phyloP scores from a whole-genome alignment of 2,113 vertebrate genomes.

The Coregonus clupeaformis region DNA sequence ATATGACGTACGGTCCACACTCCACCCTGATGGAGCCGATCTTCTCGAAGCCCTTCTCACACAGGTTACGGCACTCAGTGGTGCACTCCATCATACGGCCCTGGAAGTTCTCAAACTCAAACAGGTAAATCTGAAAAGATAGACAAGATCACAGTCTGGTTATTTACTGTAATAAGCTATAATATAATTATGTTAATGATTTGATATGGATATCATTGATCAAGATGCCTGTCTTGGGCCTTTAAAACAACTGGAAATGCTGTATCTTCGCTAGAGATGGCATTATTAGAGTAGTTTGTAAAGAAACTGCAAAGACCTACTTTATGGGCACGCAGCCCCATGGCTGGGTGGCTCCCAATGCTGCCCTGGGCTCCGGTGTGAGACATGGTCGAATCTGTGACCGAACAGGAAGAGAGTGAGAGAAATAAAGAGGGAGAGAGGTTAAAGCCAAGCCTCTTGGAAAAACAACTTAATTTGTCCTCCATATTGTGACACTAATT shows the following conservation, averaged over 20 bases:
- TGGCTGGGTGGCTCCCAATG: constrained; percentile 75
- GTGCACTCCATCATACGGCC: constrained; percentile 75
- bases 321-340: constrained; percentile 67
- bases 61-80: constrained; percentile 72
- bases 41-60: constrained; percentile 73
- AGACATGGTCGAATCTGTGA: constrained; percentile 72
- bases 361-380: constrained; percentile 79
- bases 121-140: constrained; percentile 73
- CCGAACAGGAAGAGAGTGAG: constrained; percentile 20
- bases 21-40: constrained; percentile 79
- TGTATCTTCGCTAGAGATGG: neutral
- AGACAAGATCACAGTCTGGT: neutral
- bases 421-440: neutral
- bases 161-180: neutral
- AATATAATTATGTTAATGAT: too few species aligned
- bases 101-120: constrained; percentile 81
- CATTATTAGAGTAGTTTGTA: neutral
- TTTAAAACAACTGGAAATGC: neutral
- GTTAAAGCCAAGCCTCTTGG: neutral
- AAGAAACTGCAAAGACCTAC: constrained; percentile 42
- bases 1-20: constrained; percentile 75
- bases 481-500: too few species aligned
- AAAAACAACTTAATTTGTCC: neutral
- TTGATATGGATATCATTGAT: too few species aligned
- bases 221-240: neutral